Percentiles rank a stretch among this genome's conserved stretches.
Conservation (phyloP, 2,113 vertebrate species). For the Bufo bufo region DNA sequence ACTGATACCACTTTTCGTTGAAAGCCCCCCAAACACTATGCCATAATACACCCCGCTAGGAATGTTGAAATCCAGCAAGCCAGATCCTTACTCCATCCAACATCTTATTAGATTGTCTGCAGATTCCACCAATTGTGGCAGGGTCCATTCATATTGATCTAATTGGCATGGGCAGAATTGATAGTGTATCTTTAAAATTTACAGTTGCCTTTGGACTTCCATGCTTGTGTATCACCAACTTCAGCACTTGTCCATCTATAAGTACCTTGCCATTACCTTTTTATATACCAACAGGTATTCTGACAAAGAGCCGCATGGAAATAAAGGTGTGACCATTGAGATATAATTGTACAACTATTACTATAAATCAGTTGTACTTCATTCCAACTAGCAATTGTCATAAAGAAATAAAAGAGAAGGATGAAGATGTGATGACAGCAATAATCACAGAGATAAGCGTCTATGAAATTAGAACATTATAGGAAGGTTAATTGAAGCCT, state of each 20-base stretch:
- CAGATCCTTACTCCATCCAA: no score
- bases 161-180: no score
- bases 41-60: no score
- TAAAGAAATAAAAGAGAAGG: neutral
- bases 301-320: neutral
- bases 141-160: no score
- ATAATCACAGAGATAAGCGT: constrained; percentile 17
- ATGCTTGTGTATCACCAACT: no score
- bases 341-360: neutral
- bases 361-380: neutral
- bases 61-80: no score
- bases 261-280: neutral
- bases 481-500: constrained; percentile 45
- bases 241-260: neutral
- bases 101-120: no score
- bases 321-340: neutral
- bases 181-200: neutral
- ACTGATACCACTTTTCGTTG: no score
- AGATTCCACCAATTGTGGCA: no score
- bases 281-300: neutral
- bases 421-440: neutral
- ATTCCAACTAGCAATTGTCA: neutral
- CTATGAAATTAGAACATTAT: neutral
- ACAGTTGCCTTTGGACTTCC: neutral
- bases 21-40: no score